Conservation (phyloP, 2,888 invertebrate species). For the Fragum sueziense region DNA sequence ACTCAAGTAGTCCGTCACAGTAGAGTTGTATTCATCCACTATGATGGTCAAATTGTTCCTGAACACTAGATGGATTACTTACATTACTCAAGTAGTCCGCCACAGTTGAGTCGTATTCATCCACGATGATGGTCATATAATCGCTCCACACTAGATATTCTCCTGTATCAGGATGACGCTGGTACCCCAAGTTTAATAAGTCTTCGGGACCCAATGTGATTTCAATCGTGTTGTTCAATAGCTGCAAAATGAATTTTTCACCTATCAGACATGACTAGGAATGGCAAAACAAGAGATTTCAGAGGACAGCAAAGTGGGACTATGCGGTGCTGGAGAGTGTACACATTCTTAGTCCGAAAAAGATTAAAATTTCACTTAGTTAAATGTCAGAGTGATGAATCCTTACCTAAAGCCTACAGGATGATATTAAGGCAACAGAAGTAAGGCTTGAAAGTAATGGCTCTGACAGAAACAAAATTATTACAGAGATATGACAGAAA, state of each 20-base stretch:
- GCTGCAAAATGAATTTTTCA: slow-evolving; percentile 1
- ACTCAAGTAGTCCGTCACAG: slow-evolving; percentile 39
- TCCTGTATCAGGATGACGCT: slow-evolving; percentile 23
- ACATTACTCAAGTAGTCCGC: slow-evolving; percentile 46
- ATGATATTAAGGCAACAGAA: too few species aligned
- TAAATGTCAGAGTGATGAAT: too few species aligned
- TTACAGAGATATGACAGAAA: too few species aligned
- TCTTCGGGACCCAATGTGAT: slow-evolving; percentile 46
- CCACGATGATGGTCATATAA: slow-evolving; percentile 56
- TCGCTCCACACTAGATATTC: slow-evolving; percentile 50
- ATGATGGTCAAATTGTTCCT: slow-evolving; percentile 53
- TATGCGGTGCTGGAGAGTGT: too few species aligned
- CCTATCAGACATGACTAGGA: too few species aligned
- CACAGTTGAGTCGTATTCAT: slow-evolving; percentile 39
- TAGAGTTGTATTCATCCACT: slow-evolving; percentile 48
- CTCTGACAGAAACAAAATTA: too few species aligned
- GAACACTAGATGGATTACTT: slow-evolving; percentile 39
- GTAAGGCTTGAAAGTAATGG: too few species aligned
- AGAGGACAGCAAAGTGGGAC: too few species aligned
- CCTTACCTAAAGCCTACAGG: too few species aligned
- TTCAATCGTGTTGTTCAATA: not conserved
- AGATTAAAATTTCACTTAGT: too few species aligned
- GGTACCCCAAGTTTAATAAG: slow-evolving; percentile 46
- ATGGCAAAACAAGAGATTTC: too few species aligned
- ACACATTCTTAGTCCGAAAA: too few species aligned